Evolutionary conservation across 2,888 invertebrate species (phyloP).

Genomic region (Mycalesis mineus): DNA sequence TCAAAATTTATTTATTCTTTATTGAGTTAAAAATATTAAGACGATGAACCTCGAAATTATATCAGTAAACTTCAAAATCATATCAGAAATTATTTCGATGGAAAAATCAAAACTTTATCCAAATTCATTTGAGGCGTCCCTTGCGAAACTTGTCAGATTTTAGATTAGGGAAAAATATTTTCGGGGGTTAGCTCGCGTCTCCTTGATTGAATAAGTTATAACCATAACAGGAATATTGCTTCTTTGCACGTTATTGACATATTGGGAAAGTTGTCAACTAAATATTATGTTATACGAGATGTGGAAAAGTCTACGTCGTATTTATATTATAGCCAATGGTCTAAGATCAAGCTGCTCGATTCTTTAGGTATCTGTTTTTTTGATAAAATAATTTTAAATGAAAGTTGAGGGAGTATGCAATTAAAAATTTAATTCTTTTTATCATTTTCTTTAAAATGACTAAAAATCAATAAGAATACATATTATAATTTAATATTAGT

Average conservation of each 20-base stretch:
- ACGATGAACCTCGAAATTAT: too few relatives aligned
- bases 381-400: too few relatives aligned
- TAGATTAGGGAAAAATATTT: constrained; percentile 1
- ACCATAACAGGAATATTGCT: neutral
- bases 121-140: neutral
- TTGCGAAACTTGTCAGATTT: constrained; percentile 2
- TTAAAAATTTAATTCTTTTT: too few relatives aligned
- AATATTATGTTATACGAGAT: neutral
- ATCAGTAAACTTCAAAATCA: neutral
- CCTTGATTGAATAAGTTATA: constrained; percentile 11
- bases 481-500: too few relatives aligned
- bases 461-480: too few relatives aligned
- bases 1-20: too few relatives aligned
- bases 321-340: neutral
- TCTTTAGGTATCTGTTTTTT: too few relatives aligned
- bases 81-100: neutral
- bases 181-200: neutral
- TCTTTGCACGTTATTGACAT: neutral
- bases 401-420: too few relatives aligned
- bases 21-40: too few relatives aligned
- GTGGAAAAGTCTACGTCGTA: neutral
- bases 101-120: neutral
- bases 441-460: too few relatives aligned
- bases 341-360: too few relatives aligned
- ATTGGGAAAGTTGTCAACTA: neutral